Evolutionary conservation across 2,113 vertebrate species (phyloP).

Genomic region (Oryzias woworae): DNA sequence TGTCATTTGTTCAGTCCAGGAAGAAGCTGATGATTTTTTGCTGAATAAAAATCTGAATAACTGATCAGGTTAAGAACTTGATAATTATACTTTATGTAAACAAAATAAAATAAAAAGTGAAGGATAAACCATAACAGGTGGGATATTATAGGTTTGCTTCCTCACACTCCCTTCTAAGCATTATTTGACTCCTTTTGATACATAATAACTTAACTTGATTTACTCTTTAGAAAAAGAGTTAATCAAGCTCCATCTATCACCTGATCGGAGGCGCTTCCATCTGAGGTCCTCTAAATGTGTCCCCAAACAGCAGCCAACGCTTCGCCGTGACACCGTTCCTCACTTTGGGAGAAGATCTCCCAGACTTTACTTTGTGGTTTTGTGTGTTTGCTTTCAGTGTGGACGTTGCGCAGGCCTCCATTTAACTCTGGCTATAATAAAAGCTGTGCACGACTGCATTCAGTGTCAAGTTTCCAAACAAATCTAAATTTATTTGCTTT

Average conservation of each 20-base stretch:
- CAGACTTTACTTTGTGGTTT: slow-evolving; percentile 51
- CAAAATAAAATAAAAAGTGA: too few species aligned
- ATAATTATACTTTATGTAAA: too few species aligned
- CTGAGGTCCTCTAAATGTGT: slow-evolving; percentile 8
- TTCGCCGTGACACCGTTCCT: slow-evolving; percentile 9
- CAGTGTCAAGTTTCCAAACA: slow-evolving; percentile 61
- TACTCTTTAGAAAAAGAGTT: too few species aligned
- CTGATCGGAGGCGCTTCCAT: slow-evolving; percentile 20
- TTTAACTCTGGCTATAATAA: slow-evolving; percentile 36
- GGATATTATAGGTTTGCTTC: too few species aligned
- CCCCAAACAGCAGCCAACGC: slow-evolving; percentile 18
- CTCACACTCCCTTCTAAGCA: too few species aligned
- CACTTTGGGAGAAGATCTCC: slow-evolving; percentile 31
- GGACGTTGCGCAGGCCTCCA: slow-evolving; percentile 49
- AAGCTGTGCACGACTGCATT: slow-evolving; percentile 24
- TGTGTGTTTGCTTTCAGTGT: slow-evolving; percentile 47
- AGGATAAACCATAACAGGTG: too few species aligned
- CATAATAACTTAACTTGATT: too few species aligned
- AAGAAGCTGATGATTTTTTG: too few species aligned
- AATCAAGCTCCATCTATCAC: slow-evolving; percentile 26
- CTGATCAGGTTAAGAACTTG: too few species aligned
- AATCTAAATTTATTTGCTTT: slow-evolving; percentile 36
- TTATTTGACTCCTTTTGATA: too few species aligned
- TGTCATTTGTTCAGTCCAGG: too few species aligned
- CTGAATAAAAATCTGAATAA: too few species aligned